Base-by-base conservation (phyloP, 2,888 invertebrate species). In the Drymonia ruficornis region DNA sequence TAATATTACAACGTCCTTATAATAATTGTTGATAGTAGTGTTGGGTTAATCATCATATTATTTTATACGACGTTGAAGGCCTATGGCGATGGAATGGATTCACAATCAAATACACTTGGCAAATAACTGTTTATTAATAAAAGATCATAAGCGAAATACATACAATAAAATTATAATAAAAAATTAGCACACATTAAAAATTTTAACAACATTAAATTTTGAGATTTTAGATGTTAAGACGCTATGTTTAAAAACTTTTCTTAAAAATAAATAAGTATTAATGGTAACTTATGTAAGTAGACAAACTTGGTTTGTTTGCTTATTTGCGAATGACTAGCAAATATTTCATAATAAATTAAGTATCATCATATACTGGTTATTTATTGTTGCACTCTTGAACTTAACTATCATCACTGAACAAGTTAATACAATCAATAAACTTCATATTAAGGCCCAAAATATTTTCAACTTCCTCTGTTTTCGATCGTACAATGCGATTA, bases 261-360 rank as follows among this genome's bases (percentile, higher is more conserved):
- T 36, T n/a, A 3, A n/a, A 36, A 51, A 53, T 52, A 56, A 52
- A 60, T 53, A 67, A 48, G 56, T 42, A 36, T 49, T 50, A 53
- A 61, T 66, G 63, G 59, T 71, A 69, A 70, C 72, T 61, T 46
- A 7, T 8, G 13, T 47, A 16, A 50, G 46, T 31, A n/a, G 54
- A 63, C 69, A 70, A 71, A 71, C 70, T 69, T 42, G 36, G 72
- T 69, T 70, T 72, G 65, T 63, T 49, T 34, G 12, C 40, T 36
- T 66, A 55, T 42, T 36, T 55, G 53, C 56, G 43, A 53, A 67
- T 72, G 72, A 72, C 72, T 72, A 72, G 72, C 52, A 61, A 40
- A 43, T 46, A 16, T 9, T 40, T 40, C 7, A 40, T 40, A 16
- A 40, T 38, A 38, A 40, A 40, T 40, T 40, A 40, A 11, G 0